phyloP scores from a whole-genome alignment of 2,113 vertebrate species.

The Semnornis frantzii region DNA sequence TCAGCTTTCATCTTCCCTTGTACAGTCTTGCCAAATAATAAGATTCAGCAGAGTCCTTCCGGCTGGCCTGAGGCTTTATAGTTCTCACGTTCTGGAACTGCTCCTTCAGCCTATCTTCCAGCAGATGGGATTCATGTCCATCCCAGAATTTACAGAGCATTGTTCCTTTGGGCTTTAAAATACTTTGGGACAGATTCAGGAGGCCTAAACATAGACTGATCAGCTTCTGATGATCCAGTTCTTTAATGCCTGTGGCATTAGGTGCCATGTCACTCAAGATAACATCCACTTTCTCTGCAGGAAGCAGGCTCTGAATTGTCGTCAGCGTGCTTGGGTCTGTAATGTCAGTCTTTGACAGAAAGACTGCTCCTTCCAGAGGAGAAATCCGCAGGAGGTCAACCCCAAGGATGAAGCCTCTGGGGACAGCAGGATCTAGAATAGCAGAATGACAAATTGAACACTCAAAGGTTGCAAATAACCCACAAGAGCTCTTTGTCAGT shows the following conservation, averaged over 20 bases:
- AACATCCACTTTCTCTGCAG: slow-evolving; percentile 79
- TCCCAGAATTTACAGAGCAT: slow-evolving; percentile 95
- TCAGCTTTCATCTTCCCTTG: not conserved
- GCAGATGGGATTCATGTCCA: slow-evolving; percentile 73
- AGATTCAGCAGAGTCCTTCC: slow-evolving; percentile 89
- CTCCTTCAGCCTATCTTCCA: slow-evolving; percentile 78
- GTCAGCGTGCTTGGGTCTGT: slow-evolving; percentile 71
- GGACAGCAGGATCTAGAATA: slow-evolving; percentile 75
- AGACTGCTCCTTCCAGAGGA: slow-evolving; percentile 87
- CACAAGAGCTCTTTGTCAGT: not conserved
- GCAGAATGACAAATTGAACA: not conserved
- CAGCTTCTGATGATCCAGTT: slow-evolving; percentile 89
- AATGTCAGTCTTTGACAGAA: slow-evolving; percentile 83
- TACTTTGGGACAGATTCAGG: slow-evolving; percentile 75
- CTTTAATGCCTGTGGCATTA: slow-evolving; percentile 88
- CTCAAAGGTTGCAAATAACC: not conserved
- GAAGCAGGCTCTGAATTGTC: slow-evolving; percentile 81
- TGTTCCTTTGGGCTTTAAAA: slow-evolving; percentile 80
- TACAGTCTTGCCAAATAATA: slow-evolving; percentile 86
- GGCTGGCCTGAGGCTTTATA: slow-evolving; percentile 89
- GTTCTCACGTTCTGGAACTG: slow-evolving; percentile 79
- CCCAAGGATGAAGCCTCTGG: slow-evolving; percentile 86
- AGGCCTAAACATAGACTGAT: slow-evolving; percentile 82
- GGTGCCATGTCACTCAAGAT: slow-evolving; percentile 96
- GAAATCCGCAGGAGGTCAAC: slow-evolving; percentile 85